A percentile compares a stretch with the other conserved stretches of the same genome.
Conservation (phyloP, 2,113 vertebrate species). For the Nannobrachium achirus region DNA sequence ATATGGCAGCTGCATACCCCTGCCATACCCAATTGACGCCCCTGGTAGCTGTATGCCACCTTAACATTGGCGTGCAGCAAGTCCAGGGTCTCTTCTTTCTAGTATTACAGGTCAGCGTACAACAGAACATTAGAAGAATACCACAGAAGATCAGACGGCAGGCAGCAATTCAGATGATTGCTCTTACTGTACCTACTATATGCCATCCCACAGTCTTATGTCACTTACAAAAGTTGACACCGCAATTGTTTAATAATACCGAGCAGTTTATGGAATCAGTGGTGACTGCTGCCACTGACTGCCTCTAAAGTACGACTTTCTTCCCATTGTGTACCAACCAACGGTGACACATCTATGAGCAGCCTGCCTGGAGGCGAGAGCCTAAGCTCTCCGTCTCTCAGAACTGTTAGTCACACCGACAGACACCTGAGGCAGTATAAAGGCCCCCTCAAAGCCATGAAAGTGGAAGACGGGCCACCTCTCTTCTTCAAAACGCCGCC, state of each 20-base stretch:
- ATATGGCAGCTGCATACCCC: too few relatives aligned
- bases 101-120: too few relatives aligned
- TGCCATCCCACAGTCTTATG: conserved; percentile 26
- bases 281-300: conserved; percentile 52
- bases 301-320: conserved; percentile 49
- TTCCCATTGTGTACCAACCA: conserved; percentile 58
- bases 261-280: conserved; percentile 41
- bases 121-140: conserved; percentile 5
- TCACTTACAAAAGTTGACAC: conserved; percentile 46
- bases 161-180: conserved; percentile 34
- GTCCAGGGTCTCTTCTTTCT: too few relatives aligned
- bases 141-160: conserved; percentile 34
- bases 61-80: too few relatives aligned
- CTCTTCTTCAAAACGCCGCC: conserved; percentile 69
- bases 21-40: too few relatives aligned
- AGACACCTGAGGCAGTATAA: conserved; percentile 75
- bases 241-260: conserved; percentile 56
- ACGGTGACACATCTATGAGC: conserved; percentile 64
- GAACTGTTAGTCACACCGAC: conserved; percentile 77
- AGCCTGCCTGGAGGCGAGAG: conserved; percentile 68
- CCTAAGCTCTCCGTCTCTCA: conserved; percentile 67
- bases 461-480: conserved; percentile 61
- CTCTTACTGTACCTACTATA: conserved; percentile 39
- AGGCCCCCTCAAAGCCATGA: conserved; percentile 77
- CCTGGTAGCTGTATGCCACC: too few relatives aligned